Base-by-base conservation (phyloP, 1,140 invertebrate species). In the Philotrypesis tridentata region DNA sequence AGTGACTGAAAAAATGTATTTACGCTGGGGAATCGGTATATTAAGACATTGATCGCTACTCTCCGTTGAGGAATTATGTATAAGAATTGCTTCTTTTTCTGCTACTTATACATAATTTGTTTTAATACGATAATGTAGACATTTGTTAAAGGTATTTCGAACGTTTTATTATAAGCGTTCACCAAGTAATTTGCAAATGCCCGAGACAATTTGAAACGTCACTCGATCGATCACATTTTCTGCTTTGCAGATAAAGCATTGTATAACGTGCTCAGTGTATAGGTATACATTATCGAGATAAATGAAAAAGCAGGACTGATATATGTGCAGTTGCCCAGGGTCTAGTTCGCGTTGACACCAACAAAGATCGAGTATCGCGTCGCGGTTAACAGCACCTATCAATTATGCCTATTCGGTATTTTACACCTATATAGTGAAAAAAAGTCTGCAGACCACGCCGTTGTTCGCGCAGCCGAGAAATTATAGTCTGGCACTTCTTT, bases 391-490 rank as follows among this genome's bases (percentile, higher is more conserved):
- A 70, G 23, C 17, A 76, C 73, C 80, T 76, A 70, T 81, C 80
- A 81, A 81, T 81, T 81, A 81, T 70, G 29, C 25, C 80, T 76
- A 75, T 81, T 81, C 68, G 80, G 31, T 37, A 81, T 81, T 74
- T 80, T 70, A 68, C 79, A 80, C 79, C 72, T 80, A n/a, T 37
- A 5, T 29, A 55, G 6, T 12, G 37, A 21, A 73, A 60, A 40
- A 76, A 76, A 76, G n/a, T 55, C 17, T 37, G 5, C 23, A 48
- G 25, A 40, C n/a, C 21, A 0, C 12, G 67, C 4, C 11, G 33
- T 31, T 9, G 11, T 55, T 55, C 48, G 21, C 21, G 48, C n/a
- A 14, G 76, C n/a, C 40, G 31, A 80, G n/a, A 73, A 73, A 80
- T 63, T 73, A 71, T 25, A 27, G 31, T 27, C 48, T 48, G 25